These are phyloP conservation scores for Microplitis demolitor DNA, from an alignment of 1,140 invertebrate genomes.

Conservation along the genomic window DNA sequence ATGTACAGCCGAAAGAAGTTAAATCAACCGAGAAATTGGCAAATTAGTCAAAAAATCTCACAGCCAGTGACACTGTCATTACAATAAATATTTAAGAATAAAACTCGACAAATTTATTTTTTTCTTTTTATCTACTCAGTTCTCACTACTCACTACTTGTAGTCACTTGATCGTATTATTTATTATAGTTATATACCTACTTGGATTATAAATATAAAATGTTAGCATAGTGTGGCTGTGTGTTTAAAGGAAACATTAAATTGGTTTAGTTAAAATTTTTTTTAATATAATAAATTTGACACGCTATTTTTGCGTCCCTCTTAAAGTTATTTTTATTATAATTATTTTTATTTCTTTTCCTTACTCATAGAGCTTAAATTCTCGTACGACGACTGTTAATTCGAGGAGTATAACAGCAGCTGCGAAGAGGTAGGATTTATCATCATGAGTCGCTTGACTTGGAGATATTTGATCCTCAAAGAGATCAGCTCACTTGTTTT, in stretches of 20 bases:
- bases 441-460: background rate
- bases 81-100: background rate
- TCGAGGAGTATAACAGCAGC: background rate
- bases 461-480: background rate
- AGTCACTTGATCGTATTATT: background rate
- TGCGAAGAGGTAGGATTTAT: background rate
- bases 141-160: no score
- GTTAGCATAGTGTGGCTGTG: background rate
- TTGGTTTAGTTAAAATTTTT: background rate
- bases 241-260: no score
- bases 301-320: background rate
- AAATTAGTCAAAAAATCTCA: conserved; percentile 48
- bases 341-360: background rate
- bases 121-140: no score
- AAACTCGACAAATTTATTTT: background rate
- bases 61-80: background rate
- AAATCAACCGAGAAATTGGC: conserved; percentile 49
- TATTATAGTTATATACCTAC: background rate
- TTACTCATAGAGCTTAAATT: background rate
- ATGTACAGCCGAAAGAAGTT: conserved; percentile 38
- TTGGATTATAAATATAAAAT: no score
- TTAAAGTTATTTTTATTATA: background rate
- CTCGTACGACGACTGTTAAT: background rate
- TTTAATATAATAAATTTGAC: conserved; percentile 5
- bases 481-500: background rate